Conservation (phyloP, 2,888 invertebrate genomes). For the Troilus luridus region DNA sequence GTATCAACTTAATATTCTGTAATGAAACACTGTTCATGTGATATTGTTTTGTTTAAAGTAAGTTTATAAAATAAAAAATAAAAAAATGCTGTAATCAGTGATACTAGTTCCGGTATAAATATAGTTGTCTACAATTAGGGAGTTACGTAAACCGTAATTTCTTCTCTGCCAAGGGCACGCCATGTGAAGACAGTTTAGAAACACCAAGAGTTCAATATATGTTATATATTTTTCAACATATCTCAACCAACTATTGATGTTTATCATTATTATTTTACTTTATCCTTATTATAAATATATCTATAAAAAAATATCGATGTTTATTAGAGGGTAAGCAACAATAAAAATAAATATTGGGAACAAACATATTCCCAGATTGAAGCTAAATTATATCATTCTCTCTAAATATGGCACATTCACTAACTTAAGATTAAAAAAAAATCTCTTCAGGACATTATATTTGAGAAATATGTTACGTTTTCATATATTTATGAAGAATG, state of each 20-base stretch:
- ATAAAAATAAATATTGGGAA: no score
- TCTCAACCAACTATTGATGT: not conserved
- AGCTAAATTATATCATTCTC: no score
- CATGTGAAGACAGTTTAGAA: not conserved
- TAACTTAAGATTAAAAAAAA: no score
- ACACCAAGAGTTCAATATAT: not conserved
- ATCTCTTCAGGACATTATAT: no score
- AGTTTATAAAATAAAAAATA: no score
- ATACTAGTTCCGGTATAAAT: slow-evolving; percentile 24
- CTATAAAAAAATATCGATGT: not conserved
- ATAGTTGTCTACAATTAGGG: not conserved
- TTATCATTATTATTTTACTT: not conserved
- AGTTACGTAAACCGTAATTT: slow-evolving; percentile 29
- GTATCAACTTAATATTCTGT: no score
- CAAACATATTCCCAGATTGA: no score
- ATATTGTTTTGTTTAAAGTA: not conserved
- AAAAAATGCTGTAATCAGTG: not conserved
- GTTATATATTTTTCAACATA: not conserved
- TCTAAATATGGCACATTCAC: no score
- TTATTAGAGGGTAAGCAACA: no score
- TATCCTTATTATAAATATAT: not conserved
- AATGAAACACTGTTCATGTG: no score
- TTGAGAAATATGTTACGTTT: no score
- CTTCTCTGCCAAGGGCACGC: slow-evolving; percentile 3
- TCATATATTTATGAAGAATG: no score